phyloP scores from a whole-genome alignment of 2,888 invertebrate genomes.

The Opisthograptis luteolata region DNA sequence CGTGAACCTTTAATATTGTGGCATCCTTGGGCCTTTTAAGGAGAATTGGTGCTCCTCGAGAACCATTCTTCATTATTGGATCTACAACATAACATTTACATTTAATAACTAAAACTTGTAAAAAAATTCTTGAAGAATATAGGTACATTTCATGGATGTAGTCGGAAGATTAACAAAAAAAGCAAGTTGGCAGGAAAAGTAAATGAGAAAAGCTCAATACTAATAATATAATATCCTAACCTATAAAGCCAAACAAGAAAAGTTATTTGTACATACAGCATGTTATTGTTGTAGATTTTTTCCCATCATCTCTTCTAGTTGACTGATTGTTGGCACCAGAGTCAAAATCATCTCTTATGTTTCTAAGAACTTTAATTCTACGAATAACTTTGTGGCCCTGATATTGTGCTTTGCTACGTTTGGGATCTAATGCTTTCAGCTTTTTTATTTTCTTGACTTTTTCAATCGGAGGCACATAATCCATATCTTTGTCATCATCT shows the following conservation, averaged over 20 bases:
- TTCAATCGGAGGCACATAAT: slow-evolving; percentile 69
- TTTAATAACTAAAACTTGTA: too few relatives aligned
- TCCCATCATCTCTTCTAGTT: slow-evolving; percentile 44
- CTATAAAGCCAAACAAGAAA: too few relatives aligned
- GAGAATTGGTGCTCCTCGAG: slow-evolving; percentile 72
- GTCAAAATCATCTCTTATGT: slow-evolving; percentile 57
- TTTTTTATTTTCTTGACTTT: slow-evolving; percentile 64
- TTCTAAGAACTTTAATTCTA: slow-evolving; percentile 68
- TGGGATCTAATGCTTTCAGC: slow-evolving; percentile 46
- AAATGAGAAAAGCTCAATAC: too few relatives aligned
- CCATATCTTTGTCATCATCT: slow-evolving; percentile 73
- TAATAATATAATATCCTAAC: slow-evolving; percentile 30
- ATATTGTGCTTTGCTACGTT: slow-evolving; percentile 72
- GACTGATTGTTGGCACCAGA: slow-evolving; percentile 14
- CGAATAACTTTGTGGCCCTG: slow-evolving; percentile 65
- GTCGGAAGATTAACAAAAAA: too few relatives aligned
- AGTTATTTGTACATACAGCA: too few relatives aligned
- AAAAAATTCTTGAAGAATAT: too few relatives aligned
- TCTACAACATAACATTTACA: slow-evolving; percentile 54
- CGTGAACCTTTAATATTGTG: slow-evolving; percentile 68
- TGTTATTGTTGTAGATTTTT: slow-evolving; percentile 72
- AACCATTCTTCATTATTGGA: slow-evolving; percentile 75
- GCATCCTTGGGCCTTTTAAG: slow-evolving; percentile 77
- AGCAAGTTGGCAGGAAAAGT: too few relatives aligned
- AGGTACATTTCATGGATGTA: too few relatives aligned